Evolutionary conservation across 2,797 vertebrate genomes (phyloP).

Genomic region (Clarias pachynema): DNA sequence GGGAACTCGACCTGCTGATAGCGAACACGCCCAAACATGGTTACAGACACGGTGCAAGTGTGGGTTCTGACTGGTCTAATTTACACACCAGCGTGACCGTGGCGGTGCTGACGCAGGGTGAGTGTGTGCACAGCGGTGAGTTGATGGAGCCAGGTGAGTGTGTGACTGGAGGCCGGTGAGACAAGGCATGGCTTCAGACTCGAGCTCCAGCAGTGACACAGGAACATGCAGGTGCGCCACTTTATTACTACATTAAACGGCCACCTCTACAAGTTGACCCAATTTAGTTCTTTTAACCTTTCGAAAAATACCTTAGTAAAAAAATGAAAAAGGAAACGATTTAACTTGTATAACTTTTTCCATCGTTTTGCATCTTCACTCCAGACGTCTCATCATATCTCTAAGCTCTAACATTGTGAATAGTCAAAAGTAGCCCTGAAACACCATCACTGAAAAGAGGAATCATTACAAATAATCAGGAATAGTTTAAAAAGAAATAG

Average conservation of each 20-base stretch:
- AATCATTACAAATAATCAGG: background rate
- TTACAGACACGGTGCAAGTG: conserved; percentile 29
- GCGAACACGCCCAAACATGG: conserved; percentile 24
- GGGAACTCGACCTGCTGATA: conserved; percentile 23
- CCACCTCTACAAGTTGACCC: conserved; percentile 8
- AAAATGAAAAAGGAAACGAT: background rate
- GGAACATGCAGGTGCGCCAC: conserved; percentile 43
- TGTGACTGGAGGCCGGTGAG: conserved; percentile 38
- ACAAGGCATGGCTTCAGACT: conserved; percentile 32
- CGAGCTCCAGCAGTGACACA: conserved; percentile 23
- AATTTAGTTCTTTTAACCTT: too few relatives aligned
- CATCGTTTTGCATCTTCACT: background rate
- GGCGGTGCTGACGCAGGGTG: conserved; percentile 64
- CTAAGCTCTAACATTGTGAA: too few relatives aligned
- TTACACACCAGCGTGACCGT: conserved; percentile 62
- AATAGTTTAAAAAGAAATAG: background rate
- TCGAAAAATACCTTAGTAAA: background rate
- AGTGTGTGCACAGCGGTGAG: conserved; percentile 43
- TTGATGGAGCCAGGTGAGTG: conserved; percentile 55
- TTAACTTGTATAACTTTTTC: background rate
- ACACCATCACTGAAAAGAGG: background rate
- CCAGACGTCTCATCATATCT: background rate
- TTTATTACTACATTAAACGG: conserved; percentile 39
- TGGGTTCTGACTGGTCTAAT: conserved; percentile 51
- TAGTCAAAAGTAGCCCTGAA: background rate